Percentiles rank a stretch among this genome's conserved stretches.
These are phyloP conservation scores for Neoaliturus tenellus DNA, from an alignment of 2,888 invertebrate species.

Conservation along the genomic window DNA sequence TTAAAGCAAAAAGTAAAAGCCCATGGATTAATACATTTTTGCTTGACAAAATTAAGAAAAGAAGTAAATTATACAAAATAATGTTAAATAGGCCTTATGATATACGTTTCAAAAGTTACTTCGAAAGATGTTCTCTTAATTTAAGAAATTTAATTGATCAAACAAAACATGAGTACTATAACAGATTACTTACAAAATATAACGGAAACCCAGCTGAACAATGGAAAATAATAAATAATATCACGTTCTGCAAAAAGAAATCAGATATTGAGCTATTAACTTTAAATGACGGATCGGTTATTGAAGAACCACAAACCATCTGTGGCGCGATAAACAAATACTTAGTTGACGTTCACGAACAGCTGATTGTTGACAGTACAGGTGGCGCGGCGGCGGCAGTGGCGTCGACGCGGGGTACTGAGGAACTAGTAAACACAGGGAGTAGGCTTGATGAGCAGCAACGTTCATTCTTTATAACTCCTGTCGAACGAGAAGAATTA, in stretches of 20 bases:
- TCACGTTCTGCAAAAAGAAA: not conserved
- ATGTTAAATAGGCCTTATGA: slow-evolving; percentile 33
- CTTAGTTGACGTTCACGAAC: slow-evolving; percentile 2
- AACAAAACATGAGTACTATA: not conserved
- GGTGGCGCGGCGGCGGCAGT: not conserved
- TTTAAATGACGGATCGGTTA: not conserved
- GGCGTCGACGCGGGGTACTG: not conserved
- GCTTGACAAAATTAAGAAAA: not conserved
- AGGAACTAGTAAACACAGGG: not conserved
- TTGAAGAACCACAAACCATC: not conserved
- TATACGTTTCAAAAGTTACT: not conserved
- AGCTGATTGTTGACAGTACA: slow-evolving; percentile 15
- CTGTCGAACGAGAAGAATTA: not conserved
- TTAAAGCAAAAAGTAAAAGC: not conserved
- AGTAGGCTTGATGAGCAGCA: not conserved
- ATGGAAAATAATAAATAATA: not conserved
- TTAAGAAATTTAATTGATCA: not conserved
- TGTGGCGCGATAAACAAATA: slow-evolving; percentile 22
- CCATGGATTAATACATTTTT: not conserved
- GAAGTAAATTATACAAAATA: not conserved
- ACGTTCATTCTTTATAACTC: slow-evolving; percentile 10
- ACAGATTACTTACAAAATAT: not conserved
- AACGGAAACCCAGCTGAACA: not conserved
- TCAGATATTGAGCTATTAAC: no score
- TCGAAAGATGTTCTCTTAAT: slow-evolving; percentile 10